Percentiles rank a stretch among this genome's conserved stretches.
Evolutionary conservation across 2,113 vertebrate species (phyloP).

Genomic region (Perca schrenkii): DNA sequence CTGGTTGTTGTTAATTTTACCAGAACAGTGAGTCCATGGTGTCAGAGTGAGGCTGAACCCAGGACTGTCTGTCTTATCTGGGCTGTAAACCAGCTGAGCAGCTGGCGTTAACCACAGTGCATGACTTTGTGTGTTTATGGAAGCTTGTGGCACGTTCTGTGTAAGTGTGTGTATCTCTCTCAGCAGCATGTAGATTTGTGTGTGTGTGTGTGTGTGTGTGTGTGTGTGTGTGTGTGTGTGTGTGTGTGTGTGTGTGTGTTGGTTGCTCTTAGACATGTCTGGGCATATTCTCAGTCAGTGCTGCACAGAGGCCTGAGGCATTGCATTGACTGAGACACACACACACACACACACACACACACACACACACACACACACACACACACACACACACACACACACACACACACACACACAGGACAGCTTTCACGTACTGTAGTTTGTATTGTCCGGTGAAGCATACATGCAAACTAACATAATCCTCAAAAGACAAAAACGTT

Average conservation of each 20-base stretch:
- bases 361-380: background rate
- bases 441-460: background rate
- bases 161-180: constrained; percentile 8
- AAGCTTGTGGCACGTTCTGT: background rate
- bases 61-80: constrained; percentile 42
- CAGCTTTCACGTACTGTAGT: background rate
- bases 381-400: background rate
- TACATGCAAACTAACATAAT: constrained; percentile 1
- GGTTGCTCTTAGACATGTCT: constrained; percentile 65
- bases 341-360: constrained; percentile 14
- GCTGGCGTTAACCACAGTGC: constrained; percentile 28
- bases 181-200: constrained; percentile 1
- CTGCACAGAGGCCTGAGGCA: constrained; percentile 21
- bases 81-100: constrained; percentile 56
- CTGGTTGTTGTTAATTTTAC: constrained; percentile 14
- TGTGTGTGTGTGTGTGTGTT: constrained; percentile 14
- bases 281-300: constrained; percentile 66
- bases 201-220: constrained; percentile 8
- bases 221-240: background rate
- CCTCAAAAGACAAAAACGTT: background rate
- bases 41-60: constrained; percentile 23
- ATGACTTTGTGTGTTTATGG: background rate
- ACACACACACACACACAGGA: background rate
- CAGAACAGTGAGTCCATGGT: constrained; percentile 13
- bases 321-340: background rate